A percentile compares a stretch with the other conserved stretches of the same genome.
Conservation (phyloP, 2,888 invertebrate species). For the Pristionchus arcanus region DNA sequence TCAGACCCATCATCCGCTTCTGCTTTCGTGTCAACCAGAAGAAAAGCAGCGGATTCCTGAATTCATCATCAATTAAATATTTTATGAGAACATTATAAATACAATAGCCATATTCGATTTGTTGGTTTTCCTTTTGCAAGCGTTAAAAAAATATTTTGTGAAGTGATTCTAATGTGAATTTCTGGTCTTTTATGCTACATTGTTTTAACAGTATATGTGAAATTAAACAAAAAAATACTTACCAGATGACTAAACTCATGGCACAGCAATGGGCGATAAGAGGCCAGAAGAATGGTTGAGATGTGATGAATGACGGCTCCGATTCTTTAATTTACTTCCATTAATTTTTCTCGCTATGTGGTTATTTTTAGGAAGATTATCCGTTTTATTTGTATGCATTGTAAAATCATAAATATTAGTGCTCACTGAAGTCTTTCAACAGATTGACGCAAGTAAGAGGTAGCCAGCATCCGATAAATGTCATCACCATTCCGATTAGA, state of each 20-base stretch:
- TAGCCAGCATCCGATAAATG: slow-evolving; percentile 78
- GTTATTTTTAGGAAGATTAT: too few relatives aligned
- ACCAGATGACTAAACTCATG: slow-evolving; percentile 76
- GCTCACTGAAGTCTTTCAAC: slow-evolving; percentile 77
- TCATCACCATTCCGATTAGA: slow-evolving; percentile 87
- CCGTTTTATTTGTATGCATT: too few relatives aligned
- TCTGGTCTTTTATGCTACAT: too few relatives aligned
- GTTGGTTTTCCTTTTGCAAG: too few relatives aligned
- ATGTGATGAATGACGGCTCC: slow-evolving; percentile 71
- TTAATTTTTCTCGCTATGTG: too few relatives aligned
- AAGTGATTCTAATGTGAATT: background rate
- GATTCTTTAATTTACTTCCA: slow-evolving; percentile 66
- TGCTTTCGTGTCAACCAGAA: slow-evolving; percentile 79
- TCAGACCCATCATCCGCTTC: slow-evolving; percentile 71
- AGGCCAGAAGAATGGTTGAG: slow-evolving; percentile 77
- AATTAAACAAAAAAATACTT: background rate
- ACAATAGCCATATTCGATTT: too few relatives aligned
- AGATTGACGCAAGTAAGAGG: slow-evolving; percentile 78
- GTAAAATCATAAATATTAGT: background rate
- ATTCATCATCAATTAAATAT: slow-evolving; percentile 5
- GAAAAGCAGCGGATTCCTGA: slow-evolving; percentile 79
- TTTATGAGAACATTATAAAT: too few relatives aligned
- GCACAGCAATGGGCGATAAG: slow-evolving; percentile 77
- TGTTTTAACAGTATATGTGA: too few relatives aligned
- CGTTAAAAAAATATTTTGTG: background rate